Base-by-base conservation (phyloP, 2,888 invertebrate genomes). In the Xestoiulus laeticollis region DNA sequence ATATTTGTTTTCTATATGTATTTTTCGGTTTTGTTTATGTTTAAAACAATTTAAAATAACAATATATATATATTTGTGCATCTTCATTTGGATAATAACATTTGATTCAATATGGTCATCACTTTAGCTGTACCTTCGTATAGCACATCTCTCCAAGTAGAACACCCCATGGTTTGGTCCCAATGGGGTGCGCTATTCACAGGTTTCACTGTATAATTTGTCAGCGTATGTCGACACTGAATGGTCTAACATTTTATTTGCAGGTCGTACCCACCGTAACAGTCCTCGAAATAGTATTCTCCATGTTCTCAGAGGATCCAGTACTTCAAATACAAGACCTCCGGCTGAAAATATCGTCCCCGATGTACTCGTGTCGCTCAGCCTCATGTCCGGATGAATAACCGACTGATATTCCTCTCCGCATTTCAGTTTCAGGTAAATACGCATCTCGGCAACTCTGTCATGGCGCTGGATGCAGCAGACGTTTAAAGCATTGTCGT, bases 401-500 rank as follows among this genome's bases (percentile, higher is more conserved):
- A 43, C 12, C 1, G 84, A 84, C 84, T 84, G 84, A 33, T 16
- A 84, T 43, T 84, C 84, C 22, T 84, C 84, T 3, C 84, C 84
- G 19, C 33, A 84, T 84, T 84, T 33, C 84, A 84, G 43, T 84
- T 84, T 84, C 26, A 95, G 91, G 88, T 93, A 92, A 0, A 95
- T 90, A 89, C 93, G 93, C 0, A 94, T 91, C 91, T 95, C 95
- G 0, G 92, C 92, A 19, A 93, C 90, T 30, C 93, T 91, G 88
- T 93, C 93, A 38, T 92, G 91, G 85, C 93, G 91, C 89, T 94
- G 93, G 12, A 93, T 93, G 85, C 95, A 92, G 88, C 93, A 93
- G 19, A 95, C 89, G 8, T 93, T 91, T 0, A 95, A 33, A 0
- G 93, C 92, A 85, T 94, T 93, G 0, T 94, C 94, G 26, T 94